Evolutionary conservation across 37 sponge, comb jelly and placozoan genomes (phyloP).

Genomic region (Axinella damicornis): DNA sequence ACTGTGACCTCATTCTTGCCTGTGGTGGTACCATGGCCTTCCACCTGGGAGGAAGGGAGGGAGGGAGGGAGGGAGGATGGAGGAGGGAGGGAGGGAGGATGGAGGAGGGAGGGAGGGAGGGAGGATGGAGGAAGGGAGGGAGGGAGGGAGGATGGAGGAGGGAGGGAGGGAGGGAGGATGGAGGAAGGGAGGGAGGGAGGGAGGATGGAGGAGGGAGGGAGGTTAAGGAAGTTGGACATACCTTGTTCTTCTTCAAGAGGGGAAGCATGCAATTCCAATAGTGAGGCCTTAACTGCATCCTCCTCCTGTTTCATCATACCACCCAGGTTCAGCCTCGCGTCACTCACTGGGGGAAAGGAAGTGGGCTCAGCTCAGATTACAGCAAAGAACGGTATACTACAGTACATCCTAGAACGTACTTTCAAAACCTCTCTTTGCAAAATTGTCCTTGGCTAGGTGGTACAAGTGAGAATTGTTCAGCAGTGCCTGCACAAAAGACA

Average conservation of each 20-base stretch:
- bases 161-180: too few species aligned
- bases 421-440: too few species aligned
- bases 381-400: too few species aligned
- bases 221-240: not conserved
- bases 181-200: too few species aligned
- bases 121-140: constrained; percentile 7
- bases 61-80: not conserved
- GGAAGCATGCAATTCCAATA: constrained; percentile 80
- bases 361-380: too few species aligned
- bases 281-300: constrained; percentile 86
- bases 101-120: not conserved
- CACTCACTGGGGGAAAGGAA: too few species aligned
- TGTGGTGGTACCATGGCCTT: constrained; percentile 86
- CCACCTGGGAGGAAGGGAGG: constrained; percentile 61
- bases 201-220: not conserved
- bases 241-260: constrained; percentile 95
- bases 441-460: constrained; percentile 90
- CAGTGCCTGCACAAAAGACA: constrained; percentile 75
- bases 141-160: not conserved
- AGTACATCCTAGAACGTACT: too few species aligned
- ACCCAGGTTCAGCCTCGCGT: constrained; percentile 74
- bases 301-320: constrained; percentile 93
- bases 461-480: constrained; percentile 94
- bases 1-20: constrained; percentile 88
- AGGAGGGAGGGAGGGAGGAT: not conserved